phyloP scores from a whole-genome alignment of 1,140 invertebrate genomes.

The Pseudomyrmex gracilis region DNA sequence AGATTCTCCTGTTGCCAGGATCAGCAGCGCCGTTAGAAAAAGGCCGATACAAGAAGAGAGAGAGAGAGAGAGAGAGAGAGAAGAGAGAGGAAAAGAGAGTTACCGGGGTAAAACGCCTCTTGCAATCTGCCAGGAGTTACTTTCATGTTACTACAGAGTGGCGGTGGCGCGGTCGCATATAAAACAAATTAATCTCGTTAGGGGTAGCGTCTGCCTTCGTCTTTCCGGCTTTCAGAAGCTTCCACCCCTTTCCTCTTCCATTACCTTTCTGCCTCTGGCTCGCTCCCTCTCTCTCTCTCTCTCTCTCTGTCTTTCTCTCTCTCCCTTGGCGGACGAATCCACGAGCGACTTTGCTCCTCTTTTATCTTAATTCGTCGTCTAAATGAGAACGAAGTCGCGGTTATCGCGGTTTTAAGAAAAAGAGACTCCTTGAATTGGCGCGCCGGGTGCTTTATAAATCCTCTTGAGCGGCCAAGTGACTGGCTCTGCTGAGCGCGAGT shows the following conservation, averaged over 20 bases:
- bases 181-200: slow-evolving; percentile 84
- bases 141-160: slow-evolving; percentile 78
- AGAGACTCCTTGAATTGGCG: slow-evolving; percentile 65
- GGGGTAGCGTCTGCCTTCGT: slow-evolving; percentile 76
- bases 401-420: slow-evolving; percentile 68
- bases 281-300: background rate
- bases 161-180: slow-evolving; percentile 79
- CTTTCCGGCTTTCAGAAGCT: slow-evolving; percentile 74
- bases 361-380: slow-evolving; percentile 77
- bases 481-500: slow-evolving; percentile 53
- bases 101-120: slow-evolving; percentile 73
- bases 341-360: slow-evolving; percentile 73
- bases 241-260: slow-evolving; percentile 19
- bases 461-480: slow-evolving; percentile 62
- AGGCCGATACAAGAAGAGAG: background rate
- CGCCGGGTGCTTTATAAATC: slow-evolving; percentile 63
- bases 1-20: slow-evolving; percentile 49
- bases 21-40: slow-evolving; percentile 29
- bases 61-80: too few relatives aligned
- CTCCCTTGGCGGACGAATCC: slow-evolving; percentile 63
- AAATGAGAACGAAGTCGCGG: slow-evolving; percentile 74
- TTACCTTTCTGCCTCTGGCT: background rate
- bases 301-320: slow-evolving; percentile 18
- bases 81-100: slow-evolving; percentile 50
- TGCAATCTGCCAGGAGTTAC: slow-evolving; percentile 80